A percentile compares a stretch with the other conserved stretches of the same genome.
Conservation (phyloP, 2,888 invertebrate genomes). For the Tipula helvola region DNA sequence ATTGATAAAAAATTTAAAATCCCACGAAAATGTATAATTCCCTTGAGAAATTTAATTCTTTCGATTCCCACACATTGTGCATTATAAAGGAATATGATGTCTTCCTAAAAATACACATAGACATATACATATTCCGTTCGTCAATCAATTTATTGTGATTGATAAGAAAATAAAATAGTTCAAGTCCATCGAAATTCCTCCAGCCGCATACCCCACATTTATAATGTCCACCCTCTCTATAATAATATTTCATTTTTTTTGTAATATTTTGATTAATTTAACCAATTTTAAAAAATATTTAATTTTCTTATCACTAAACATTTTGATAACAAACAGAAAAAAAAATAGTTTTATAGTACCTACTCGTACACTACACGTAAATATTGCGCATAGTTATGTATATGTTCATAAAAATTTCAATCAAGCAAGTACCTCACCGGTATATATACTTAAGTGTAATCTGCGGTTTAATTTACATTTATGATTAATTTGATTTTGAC, state of each 20-base stretch:
- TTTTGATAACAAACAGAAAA: neutral
- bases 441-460: neutral
- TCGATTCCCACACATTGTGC: neutral
- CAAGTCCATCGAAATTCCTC: neutral
- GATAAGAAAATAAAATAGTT: neutral
- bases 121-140: neutral
- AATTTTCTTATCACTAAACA: neutral
- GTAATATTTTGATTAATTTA: neutral
- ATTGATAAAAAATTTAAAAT: neutral
- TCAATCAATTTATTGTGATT: neutral
- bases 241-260: neutral
- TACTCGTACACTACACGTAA: neutral
- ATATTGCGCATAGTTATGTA: neutral
- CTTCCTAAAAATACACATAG: neutral
- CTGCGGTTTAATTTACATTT: neutral
- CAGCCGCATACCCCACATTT: neutral
- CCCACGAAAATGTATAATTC: neutral
- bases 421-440: neutral
- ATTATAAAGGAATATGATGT: neutral
- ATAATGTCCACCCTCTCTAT: neutral
- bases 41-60: neutral
- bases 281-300: neutral
- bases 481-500: neutral
- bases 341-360: neutral
- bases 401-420: neutral